Conservation (phyloP, 2,797 vertebrate genomes). For the Acanthurus leucopareius region DNA sequence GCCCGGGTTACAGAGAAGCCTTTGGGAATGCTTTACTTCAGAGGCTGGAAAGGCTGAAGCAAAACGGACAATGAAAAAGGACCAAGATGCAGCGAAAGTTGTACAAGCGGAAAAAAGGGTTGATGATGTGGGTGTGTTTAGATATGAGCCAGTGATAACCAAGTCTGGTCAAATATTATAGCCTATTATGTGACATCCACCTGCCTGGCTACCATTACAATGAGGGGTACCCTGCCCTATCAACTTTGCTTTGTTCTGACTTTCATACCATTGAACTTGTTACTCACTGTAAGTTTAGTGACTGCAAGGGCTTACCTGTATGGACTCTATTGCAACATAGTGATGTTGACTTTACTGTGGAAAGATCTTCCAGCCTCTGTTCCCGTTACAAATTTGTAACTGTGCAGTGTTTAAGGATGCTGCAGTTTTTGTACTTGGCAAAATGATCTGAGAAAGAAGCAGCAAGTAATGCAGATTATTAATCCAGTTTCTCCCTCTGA, state of each 20-base stretch:
- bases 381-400: slow-evolving; percentile 31
- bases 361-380: slow-evolving; percentile 49
- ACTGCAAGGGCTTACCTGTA: slow-evolving; percentile 37
- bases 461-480: slow-evolving; percentile 10
- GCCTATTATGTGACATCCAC: slow-evolving; percentile 37
- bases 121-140: slow-evolving; percentile 42
- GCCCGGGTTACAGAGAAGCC: slow-evolving; percentile 96
- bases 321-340: slow-evolving; percentile 45
- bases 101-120: slow-evolving; percentile 28
- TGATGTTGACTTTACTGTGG: slow-evolving; percentile 64
- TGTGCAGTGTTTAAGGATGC: slow-evolving; percentile 21
- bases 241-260: slow-evolving; percentile 47
- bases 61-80: slow-evolving; percentile 86
- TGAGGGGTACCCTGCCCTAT: slow-evolving; percentile 31
- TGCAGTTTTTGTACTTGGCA: slow-evolving; percentile 44
- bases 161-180: slow-evolving; percentile 56
- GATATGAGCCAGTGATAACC: slow-evolving; percentile 44
- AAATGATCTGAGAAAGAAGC: slow-evolving; percentile 30
- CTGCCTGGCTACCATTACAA: slow-evolving; percentile 49
- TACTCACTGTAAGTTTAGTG: slow-evolving; percentile 45
- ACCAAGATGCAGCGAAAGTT: slow-evolving; percentile 35
- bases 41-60: slow-evolving; percentile 93
- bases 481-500: slow-evolving; percentile 17
- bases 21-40: slow-evolving; percentile 96
- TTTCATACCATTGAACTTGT: slow-evolving; percentile 56